Evolutionary conservation across 2,113 vertebrate genomes (phyloP).

Genomic region (Lipophrys pholis): DNA sequence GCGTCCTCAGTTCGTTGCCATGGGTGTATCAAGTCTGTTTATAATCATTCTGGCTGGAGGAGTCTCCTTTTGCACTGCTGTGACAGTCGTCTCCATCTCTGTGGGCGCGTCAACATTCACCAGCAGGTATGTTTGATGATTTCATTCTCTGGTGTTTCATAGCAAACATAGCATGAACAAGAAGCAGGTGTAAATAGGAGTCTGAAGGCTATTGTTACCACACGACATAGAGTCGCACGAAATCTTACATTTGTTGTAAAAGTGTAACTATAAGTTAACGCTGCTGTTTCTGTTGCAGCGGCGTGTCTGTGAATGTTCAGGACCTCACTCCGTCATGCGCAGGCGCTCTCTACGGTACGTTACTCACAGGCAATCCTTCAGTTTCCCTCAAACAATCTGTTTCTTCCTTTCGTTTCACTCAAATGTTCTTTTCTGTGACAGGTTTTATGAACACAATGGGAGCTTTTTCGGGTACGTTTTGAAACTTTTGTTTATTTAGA

Average conservation of each 20-base stretch:
- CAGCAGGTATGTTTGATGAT: slow-evolving; percentile 80
- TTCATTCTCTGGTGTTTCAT: no score
- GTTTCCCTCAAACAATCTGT: not conserved
- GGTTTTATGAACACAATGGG: slow-evolving; percentile 93
- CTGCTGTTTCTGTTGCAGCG: slow-evolving; percentile 78
- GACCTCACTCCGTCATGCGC: slow-evolving; percentile 92
- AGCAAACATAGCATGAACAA: no score
- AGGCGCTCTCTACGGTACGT: slow-evolving; percentile 88
- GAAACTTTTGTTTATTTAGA: no score
- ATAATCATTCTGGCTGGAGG: slow-evolving; percentile 83
- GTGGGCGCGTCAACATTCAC: slow-evolving; percentile 87
- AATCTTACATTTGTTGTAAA: no score
- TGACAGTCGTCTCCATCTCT: slow-evolving; percentile 82
- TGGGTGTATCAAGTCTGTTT: slow-evolving; percentile 87
- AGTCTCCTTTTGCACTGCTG: slow-evolving; percentile 80
- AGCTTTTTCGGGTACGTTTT: slow-evolving; percentile 87
- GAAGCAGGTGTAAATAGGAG: no score
- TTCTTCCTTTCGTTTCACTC: not conserved
- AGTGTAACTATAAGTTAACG: no score
- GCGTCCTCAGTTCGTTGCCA: slow-evolving; percentile 84
- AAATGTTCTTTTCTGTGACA: slow-evolving; percentile 55
- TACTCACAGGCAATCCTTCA: slow-evolving; percentile 48
- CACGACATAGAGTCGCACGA: no score
- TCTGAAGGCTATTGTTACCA: no score
- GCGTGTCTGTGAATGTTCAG: slow-evolving; percentile 91